Evolutionary conservation across 2,888 invertebrate genomes (phyloP).

Genomic region (Torymus tubicola): DNA sequence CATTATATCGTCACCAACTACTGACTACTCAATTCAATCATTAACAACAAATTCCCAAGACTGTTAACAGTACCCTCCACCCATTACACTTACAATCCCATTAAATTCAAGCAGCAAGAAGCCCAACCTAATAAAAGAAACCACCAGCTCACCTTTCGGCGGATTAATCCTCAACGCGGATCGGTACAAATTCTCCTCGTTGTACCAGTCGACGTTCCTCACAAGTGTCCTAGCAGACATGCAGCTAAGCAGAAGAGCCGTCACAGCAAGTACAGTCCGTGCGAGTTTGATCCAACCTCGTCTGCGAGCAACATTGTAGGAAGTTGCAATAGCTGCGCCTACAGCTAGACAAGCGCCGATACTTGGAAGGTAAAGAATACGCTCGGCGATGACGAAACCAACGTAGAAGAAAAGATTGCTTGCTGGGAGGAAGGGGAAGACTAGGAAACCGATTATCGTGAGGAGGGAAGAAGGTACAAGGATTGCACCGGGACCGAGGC

Average conservation of each 20-base stretch:
- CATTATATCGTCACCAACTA: no score
- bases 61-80: no score
- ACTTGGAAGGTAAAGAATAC: conserved; percentile 96
- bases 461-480: conserved; percentile 59
- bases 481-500: neutral
- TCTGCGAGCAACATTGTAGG: conserved; percentile 69
- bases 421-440: conserved; percentile 95
- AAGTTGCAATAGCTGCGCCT: conserved; percentile 79
- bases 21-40: no score
- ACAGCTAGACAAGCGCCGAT: conserved; percentile 95
- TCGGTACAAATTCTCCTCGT: conserved; percentile 94
- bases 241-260: conserved; percentile 82
- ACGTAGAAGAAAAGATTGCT: conserved; percentile 98
- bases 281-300: conserved; percentile 73
- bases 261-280: conserved; percentile 74
- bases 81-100: no score
- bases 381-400: conserved; percentile 98
- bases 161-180: conserved; percentile 95
- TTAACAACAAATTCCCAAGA: no score
- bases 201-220: conserved; percentile 93
- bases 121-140: no score
- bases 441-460: conserved; percentile 80
- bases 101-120: no score
- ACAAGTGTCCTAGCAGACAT: conserved; percentile 86
- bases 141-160: conserved; percentile 88